Conservation (phyloP, 1,140 invertebrate species). For the Trissolcus basalis region DNA sequence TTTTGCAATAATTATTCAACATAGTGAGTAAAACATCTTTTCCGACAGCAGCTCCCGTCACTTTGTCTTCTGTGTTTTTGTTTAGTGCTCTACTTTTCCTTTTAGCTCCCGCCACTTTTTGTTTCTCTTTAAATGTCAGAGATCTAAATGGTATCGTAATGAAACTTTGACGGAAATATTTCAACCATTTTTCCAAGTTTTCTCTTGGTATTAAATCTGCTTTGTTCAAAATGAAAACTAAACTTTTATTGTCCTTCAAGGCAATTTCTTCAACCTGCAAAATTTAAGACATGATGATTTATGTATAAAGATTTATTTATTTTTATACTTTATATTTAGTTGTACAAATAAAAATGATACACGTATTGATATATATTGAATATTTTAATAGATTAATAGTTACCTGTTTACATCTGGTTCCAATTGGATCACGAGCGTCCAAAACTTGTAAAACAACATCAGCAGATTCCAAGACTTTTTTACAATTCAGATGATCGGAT, state of each 20-base stretch:
- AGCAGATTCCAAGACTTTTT: conserved; percentile 90
- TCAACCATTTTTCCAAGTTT: conserved; percentile 94
- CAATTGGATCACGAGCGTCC: conserved; percentile 94
- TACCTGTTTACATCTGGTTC: conserved; percentile 74
- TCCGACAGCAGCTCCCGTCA: conserved; percentile 88
- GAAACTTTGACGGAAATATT: conserved; percentile 86
- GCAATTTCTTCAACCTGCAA: conserved; percentile 91
- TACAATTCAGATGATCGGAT: conserved; percentile 86
- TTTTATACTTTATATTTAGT: too few relatives aligned
- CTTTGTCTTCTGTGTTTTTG: conserved; percentile 76
- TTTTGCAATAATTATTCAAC: conserved; percentile 95
- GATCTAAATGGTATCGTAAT: conserved; percentile 97
- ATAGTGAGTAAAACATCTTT: conserved; percentile 94
- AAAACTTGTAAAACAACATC: conserved; percentile 97
- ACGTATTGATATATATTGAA: too few relatives aligned
- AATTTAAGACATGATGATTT: neutral
- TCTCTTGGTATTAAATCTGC: conserved; percentile 95
- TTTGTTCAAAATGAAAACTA: conserved; percentile 97
- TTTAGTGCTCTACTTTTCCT: conserved; percentile 70
- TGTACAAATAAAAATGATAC: too few relatives aligned
- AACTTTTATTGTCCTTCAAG: conserved; percentile 85
- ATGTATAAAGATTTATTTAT: too few relatives aligned
- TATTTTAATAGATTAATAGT: too few relatives aligned
- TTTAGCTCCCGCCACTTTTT: conserved; percentile 82
- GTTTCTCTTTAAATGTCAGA: conserved; percentile 91